Base-by-base conservation (phyloP, 2,888 invertebrate genomes). In the Andricus curvator region DNA sequence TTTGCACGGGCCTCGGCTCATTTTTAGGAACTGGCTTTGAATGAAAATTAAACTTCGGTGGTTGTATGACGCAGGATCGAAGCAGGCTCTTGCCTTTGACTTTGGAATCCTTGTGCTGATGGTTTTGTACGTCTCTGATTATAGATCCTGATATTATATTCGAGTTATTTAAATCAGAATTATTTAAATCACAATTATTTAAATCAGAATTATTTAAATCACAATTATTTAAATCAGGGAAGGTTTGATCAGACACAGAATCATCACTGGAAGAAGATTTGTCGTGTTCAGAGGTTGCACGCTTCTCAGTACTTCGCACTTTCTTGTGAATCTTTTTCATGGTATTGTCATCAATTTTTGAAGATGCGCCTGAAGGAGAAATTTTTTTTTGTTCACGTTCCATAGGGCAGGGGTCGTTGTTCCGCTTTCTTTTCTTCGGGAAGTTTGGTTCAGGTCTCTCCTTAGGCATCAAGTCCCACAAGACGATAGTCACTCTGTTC, bases 401-500 rank as follows among this genome's bases (percentile, higher is more conserved):
- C 15, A 4, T 17, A 13, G 77, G 41, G 9, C 11, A 44, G 25
- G 65, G 2, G 6, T 77, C 22, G 8, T 37, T 62, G 37, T 25
- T 17, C 8, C 5, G 20, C 64, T 64, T 62, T 9, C 41, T 64
- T 3, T 64, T 77, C n/a, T 25, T 77, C 3, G 44, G 17, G 13
- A 64, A n/a, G 25, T 25, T 64, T 9, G 77, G 65, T 48, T 77
- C 78, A 41, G 79, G 78, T 29, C 33, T 74, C 11, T 74, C 74
- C 13, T 4, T 51, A 33, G 88, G 84, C 25, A 89, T 60, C 17
- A 90, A 67, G 22, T 89, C 88, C 85, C 85, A 85, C 0, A 89
- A 74, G 22, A 79, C 82, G 4, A 88, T 48, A 25, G 86, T 86
- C 1, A 80, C 48, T 51, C 81, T 79, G 51, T 86, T 83, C 1